A percentile compares a stretch with the other conserved stretches of the same genome.
Evolutionary conservation across 2,113 vertebrate species (phyloP).

Genomic region (Myanophis thanlyinensis): DNA sequence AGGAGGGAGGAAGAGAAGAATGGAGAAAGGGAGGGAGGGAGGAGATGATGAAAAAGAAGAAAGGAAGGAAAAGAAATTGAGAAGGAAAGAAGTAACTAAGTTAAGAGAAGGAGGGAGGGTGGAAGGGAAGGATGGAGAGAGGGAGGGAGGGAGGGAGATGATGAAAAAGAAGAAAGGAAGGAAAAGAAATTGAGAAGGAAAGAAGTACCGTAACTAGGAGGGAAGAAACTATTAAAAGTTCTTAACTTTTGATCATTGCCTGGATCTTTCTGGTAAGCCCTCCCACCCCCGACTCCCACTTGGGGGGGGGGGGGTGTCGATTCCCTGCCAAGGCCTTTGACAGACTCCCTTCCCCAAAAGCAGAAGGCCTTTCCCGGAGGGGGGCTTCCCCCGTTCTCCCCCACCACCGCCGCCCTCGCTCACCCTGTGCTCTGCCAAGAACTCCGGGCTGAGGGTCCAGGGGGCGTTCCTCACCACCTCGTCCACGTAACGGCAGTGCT

Average conservation of each 20-base stretch:
- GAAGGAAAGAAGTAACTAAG: too few species aligned
- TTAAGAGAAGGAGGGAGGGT: too few species aligned
- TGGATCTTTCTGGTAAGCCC: not conserved
- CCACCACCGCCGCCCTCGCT: not conserved
- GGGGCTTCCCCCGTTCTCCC: not conserved
- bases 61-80: too few species aligned
- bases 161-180: not conserved
- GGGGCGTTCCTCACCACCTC: constrained; percentile 95
- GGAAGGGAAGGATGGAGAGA: too few species aligned
- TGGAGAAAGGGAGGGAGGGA: too few species aligned
- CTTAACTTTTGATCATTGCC: not conserved
- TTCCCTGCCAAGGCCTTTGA: not conserved
- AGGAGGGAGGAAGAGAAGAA: too few species aligned
- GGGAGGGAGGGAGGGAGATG: too few species aligned
- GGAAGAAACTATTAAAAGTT: not conserved
- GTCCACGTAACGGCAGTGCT: constrained; percentile 96
- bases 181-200: not conserved
- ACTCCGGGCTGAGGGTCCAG: constrained; percentile 91
- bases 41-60: too few species aligned
- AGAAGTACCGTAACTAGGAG: too few species aligned
- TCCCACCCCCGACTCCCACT: not conserved
- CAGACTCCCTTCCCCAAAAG: too few species aligned
- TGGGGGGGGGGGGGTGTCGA: constrained; percentile 11
- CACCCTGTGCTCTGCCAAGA: constrained; percentile 89
- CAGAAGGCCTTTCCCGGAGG: too few species aligned